phyloP scores from a whole-genome alignment of 2,797 vertebrate genomes.

The Atherinosoma microstoma region DNA sequence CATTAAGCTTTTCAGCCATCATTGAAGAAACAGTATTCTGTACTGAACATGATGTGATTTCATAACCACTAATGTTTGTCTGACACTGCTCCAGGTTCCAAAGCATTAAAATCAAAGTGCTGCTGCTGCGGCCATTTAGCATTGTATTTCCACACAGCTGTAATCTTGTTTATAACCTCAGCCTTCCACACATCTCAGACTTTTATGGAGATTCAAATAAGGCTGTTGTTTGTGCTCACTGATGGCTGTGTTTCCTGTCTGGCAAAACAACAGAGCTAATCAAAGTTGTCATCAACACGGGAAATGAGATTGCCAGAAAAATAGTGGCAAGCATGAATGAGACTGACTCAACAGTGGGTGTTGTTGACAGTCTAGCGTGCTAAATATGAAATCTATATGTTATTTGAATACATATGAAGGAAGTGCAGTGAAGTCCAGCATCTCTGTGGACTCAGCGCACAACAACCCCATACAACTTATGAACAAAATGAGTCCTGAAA shows the following conservation, averaged over 20 bases:
- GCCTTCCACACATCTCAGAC: not conserved
- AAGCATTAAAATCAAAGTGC: not conserved
- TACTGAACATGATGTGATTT: not conserved
- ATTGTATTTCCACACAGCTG: not conserved
- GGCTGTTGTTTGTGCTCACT: not conserved
- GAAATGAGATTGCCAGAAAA: not conserved
- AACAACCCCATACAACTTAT: not conserved
- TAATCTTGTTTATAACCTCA: not conserved
- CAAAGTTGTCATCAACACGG: not conserved
- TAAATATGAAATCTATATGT: not conserved
- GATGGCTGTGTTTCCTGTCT: not conserved
- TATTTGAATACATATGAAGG: not conserved
- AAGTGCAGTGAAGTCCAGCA: not conserved
- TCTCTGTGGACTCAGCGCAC: not conserved
- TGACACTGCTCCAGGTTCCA: not conserved
- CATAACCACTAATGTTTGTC: not conserved
- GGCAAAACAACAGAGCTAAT: not conserved
- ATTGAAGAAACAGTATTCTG: not conserved
- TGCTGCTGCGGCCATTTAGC: not conserved
- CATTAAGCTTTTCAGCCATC: not conserved
- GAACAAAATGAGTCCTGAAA: not conserved
- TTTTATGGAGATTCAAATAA: not conserved
- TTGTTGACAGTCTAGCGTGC: not conserved
- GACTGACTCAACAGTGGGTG: not conserved
- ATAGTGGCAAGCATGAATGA: not conserved